These are phyloP conservation scores for Balanococcus diminutus DNA, from an alignment of 2,888 invertebrate species.

Conservation along the genomic window DNA sequence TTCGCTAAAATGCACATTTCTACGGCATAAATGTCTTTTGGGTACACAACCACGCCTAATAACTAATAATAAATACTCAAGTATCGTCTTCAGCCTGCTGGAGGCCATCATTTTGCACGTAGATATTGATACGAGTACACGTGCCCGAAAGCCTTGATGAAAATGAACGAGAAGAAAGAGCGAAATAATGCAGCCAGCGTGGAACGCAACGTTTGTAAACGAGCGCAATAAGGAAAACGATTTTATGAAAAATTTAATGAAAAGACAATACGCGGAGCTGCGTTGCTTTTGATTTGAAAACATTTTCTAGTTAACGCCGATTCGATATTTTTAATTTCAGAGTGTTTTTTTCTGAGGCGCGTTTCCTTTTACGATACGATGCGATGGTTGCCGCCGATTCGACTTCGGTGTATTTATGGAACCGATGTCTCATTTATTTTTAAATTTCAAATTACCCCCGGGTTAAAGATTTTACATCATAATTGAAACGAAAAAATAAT, in stretches of 20 bases:
- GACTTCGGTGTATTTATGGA: not conserved
- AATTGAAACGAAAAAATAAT: conserved; percentile 22
- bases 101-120: not conserved
- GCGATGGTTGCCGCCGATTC: not conserved
- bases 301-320: conserved; percentile 3
- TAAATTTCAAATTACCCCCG: conserved; percentile 21
- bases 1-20: not conserved
- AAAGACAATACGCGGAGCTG: not conserved
- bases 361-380: conserved; percentile 27
- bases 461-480: not conserved
- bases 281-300: conserved; percentile 15
- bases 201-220: conserved; percentile 1
- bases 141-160: not conserved
- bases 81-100: not conserved
- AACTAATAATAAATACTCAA: too few species aligned
- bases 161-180: not conserved
- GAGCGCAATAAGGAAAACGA: conserved; percentile 15
- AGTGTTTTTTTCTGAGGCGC: not conserved
- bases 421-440: conserved; percentile 6
- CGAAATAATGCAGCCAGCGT: not conserved
- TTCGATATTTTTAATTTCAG: conserved; percentile 1
- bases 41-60: too few species aligned
- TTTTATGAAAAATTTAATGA: conserved; percentile 17
- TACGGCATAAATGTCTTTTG: not conserved
- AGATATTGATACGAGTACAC: not conserved